Conservation (phyloP, 2,797 vertebrate genomes). For the Lerista edwardsae region DNA sequence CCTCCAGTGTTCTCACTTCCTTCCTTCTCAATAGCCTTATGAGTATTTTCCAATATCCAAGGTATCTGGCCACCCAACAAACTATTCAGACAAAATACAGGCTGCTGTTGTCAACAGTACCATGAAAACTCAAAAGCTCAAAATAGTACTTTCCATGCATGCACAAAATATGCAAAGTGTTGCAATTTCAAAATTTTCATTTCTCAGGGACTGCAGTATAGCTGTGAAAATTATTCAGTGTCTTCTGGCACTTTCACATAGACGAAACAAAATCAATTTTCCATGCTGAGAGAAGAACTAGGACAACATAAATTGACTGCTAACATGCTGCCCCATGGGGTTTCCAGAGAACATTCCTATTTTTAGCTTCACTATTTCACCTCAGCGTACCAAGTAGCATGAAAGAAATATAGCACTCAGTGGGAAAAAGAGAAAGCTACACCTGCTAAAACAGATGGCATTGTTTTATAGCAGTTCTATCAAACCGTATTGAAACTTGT, state of each 20-base stretch:
- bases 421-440: conserved; percentile 55
- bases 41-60: not conserved
- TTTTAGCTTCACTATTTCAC: conserved; percentile 82
- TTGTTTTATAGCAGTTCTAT: conserved; percentile 54
- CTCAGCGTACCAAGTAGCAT: conserved; percentile 77
- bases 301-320: conserved; percentile 76
- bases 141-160: not conserved
- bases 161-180: conserved; percentile 10
- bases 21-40: not conserved
- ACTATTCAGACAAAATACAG: not conserved
- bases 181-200: conserved; percentile 51
- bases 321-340: conserved; percentile 63
- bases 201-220: conserved; percentile 51
- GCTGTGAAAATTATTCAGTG: conserved; percentile 67
- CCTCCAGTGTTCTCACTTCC: not conserved
- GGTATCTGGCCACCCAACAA: not conserved
- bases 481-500: conserved; percentile 42
- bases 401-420: conserved; percentile 80
- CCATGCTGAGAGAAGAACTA: conserved; percentile 74
- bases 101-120: not conserved
- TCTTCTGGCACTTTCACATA: conserved; percentile 74
- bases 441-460: conserved; percentile 54
- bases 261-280: conserved; percentile 74
- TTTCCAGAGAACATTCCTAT: conserved; percentile 76
- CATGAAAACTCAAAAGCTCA: not conserved